Evolutionary conservation across 2,888 invertebrate species (phyloP).

Genomic region (Cheilosia urbana): DNA sequence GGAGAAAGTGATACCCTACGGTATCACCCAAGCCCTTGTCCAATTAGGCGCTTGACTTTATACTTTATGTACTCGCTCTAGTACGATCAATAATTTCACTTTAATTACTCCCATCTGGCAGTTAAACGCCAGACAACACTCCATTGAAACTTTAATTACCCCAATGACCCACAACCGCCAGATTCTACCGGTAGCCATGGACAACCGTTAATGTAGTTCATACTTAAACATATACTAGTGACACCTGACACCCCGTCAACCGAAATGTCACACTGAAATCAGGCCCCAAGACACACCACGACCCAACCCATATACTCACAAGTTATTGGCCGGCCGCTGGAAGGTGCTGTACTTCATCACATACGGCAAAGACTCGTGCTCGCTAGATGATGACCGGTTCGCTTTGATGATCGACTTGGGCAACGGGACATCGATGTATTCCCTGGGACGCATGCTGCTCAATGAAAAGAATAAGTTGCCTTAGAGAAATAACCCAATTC

Average conservation of each 20-base stretch:
- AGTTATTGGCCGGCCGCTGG: constrained; percentile 81
- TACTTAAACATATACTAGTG: not conserved
- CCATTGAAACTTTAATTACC: not conserved
- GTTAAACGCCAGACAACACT: not conserved
- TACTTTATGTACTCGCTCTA: not conserved
- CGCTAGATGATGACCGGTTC: constrained; percentile 69
- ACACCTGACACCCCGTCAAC: constrained; percentile 1
- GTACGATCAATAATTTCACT: too few species aligned
- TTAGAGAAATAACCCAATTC: constrained; percentile 66
- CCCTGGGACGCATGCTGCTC: constrained; percentile 81
- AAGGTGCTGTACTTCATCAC: constrained; percentile 82
- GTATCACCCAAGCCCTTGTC: not conserved
- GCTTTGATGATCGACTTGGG: constrained; percentile 83
- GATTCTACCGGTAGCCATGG: not conserved
- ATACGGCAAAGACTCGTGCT: constrained; percentile 79
- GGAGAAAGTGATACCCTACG: not conserved
- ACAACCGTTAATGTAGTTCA: constrained; percentile 5
- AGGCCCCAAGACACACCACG: not conserved
- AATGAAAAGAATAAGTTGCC: constrained; percentile 38
- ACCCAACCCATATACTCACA: constrained; percentile 78
- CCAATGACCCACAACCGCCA: constrained; percentile 43
- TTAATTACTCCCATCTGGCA: not conserved
- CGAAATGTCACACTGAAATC: not conserved
- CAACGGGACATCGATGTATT: constrained; percentile 84
- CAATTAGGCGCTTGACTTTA: not conserved